phyloP scores from a whole-genome alignment of 2,888 invertebrate species.

The Hofmannophila pseudospretella region DNA sequence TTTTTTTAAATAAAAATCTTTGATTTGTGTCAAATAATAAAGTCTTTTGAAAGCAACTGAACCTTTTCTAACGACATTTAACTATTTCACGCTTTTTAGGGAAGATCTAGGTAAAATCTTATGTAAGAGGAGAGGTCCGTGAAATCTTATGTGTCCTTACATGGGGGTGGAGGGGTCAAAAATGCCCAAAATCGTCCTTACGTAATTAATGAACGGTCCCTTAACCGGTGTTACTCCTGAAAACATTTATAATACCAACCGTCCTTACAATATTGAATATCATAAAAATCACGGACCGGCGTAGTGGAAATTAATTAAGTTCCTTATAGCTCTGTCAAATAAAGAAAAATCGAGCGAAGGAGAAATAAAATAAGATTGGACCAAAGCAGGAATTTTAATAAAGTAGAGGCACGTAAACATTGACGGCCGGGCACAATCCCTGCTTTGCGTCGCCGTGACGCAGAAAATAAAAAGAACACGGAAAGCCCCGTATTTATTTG shows the following conservation, averaged over 20 bases:
- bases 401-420: conserved; percentile 66
- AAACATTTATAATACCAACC: conserved; percentile 5
- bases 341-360: conserved; percentile 40
- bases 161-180: too few relatives aligned
- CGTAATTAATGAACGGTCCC: too few relatives aligned
- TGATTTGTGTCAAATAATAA: too few relatives aligned
- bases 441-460: conserved; percentile 10
- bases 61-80: too few relatives aligned
- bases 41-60: too few relatives aligned
- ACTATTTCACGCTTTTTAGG: too few relatives aligned
- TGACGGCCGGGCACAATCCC: conserved; percentile 27
- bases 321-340: conserved; percentile 36
- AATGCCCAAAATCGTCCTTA: too few relatives aligned
- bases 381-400: conserved; percentile 67
- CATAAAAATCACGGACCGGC: conserved; percentile 26
- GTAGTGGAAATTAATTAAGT: conserved; percentile 63
- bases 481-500: conserved; percentile 28
- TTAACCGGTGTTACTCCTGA: too few relatives aligned
- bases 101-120: too few relatives aligned
- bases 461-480: conserved; percentile 18
- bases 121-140: too few relatives aligned
- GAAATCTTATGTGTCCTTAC: too few relatives aligned
- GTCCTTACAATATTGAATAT: conserved; percentile 13
- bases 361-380: conserved; percentile 47
- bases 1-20: too few relatives aligned